Base-by-base conservation (phyloP, 1,140 invertebrate species). In the Plectrocnemia conspersa region DNA sequence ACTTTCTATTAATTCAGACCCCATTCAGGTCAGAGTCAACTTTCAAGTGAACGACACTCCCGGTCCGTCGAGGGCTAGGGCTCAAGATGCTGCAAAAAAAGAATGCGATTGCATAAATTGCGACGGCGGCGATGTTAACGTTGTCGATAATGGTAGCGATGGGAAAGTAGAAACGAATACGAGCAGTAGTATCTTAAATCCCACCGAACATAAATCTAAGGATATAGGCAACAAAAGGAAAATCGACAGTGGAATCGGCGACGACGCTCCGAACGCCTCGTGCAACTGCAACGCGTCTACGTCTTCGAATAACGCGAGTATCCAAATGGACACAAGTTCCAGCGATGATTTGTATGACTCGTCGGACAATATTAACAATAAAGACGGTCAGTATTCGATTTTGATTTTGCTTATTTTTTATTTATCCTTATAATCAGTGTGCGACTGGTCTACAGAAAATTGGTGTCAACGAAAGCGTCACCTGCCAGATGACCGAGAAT, bases 381-480 rank as follows among this genome's bases (percentile, higher is more conserved):
- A 47, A 27, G 46, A 56, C 36, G 45, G 22, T 45, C 10, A 10
- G 15, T 40, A 7, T 40, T 10, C 10, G 36, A 10, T 40, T 11
- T 7, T 29, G 18, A 44, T 7, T 6, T 11, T 44, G 9, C 19
- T 22, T 7, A 10, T 11, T 4, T 22, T 44, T 7, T 22, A 22
- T 24, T 22, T 47, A 15, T 32, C 2, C 2, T 33, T 16, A 35
- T 49, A 15, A 19, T 55, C 35, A 55, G 45, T 38, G 15, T 15
- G 15, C 6, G 23, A 10, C n/a, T 35, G 32, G 13, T 38, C 52
- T 2, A 35, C 32, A 15, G 38, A 52, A 21, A 19, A 23, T 16
- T 50, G 57, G 25, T 21, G 49, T 23, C 53, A 45, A 45, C 54
- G 54, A 23, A 61, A 61, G 40, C 54, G 59, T n/a, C 58, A 36